Evolutionary conservation across 2,888 invertebrate genomes (phyloP), one percentile per base, ranked within the genome.

Genomic region (Galeruca laticollis): DNA sequence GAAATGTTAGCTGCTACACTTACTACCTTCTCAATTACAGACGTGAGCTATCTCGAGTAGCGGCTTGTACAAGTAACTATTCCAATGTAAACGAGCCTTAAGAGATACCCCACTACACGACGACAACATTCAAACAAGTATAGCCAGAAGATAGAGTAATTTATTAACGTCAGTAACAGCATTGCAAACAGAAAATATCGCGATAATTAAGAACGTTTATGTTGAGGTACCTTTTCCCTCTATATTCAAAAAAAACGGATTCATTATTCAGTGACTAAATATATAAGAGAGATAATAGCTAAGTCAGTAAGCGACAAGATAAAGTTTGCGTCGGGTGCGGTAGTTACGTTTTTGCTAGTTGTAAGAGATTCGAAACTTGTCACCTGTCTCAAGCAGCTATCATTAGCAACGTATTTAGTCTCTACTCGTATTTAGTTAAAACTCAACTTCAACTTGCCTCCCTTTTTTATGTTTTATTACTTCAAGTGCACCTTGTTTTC

Each of bases 301-400:
- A 51, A 61, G 62, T 62, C 37, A 52, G 18, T 21, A 11, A 33
- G 49, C 37, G 35, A 62, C 61, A 49, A 18, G 51, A 21, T 49
- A 49, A 31, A 10, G 40, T 15, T 11, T 43, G n/a, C 4, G 49
- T n/a, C 35, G 11, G 8, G 37, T 54, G 11, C 40, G 63, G 54
- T 56, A 56, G 63, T 43, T 63, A 40, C 18, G 63, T 63, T 63
- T 63, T 63, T 63, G 63, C 56, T 56, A 62, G 40, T 20, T 54
- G 40, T 18, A 20, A 63, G 20, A 52, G 33, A 43, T 37, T 54
- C 31, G 40, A 63, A 54, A 63, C 52, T 63, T 63, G 63, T 63
- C 66, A 66, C 66, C 66, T 66, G 66, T 66, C 66, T 15, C 5
- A 21, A 59, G 35, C 66, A 66, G 66, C 66, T 59, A 56, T 56